Percentiles rank a stretch among this genome's conserved stretches.
These are phyloP conservation scores for Pipistrellus kuhlii DNA, from an alignment of 2,797 vertebrate species.

Conservation along the genomic window DNA sequence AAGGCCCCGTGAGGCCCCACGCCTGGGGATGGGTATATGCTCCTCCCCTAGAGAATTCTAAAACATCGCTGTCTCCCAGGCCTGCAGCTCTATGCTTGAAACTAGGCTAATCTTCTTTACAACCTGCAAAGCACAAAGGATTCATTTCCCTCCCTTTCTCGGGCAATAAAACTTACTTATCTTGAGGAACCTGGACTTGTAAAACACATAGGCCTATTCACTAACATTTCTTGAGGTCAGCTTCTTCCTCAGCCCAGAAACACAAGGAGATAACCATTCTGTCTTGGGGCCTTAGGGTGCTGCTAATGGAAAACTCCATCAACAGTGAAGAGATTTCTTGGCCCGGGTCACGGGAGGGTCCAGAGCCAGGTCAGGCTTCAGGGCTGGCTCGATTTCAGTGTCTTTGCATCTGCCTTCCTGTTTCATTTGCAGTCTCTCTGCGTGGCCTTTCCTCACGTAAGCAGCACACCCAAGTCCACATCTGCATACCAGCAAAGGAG, in stretches of 20 bases:
- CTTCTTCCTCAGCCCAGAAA: slow-evolving; percentile 23
- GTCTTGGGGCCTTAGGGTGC: not conserved
- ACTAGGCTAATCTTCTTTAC: slow-evolving; percentile 56
- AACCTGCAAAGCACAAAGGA: slow-evolving; percentile 61
- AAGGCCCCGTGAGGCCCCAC: fast-evolving
- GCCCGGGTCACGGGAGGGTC: not conserved
- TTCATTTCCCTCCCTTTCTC: slow-evolving; percentile 6
- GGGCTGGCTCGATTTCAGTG: not conserved
- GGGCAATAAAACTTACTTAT: slow-evolving; percentile 36
- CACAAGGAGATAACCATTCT: slow-evolving; percentile 5
- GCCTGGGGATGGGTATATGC: not conserved
- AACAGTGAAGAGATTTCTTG: slow-evolving; percentile 18
- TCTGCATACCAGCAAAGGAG: not conserved
- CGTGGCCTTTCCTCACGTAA: not conserved
- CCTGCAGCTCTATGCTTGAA: not conserved
- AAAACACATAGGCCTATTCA: slow-evolving; percentile 61
- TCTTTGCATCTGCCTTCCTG: not conserved
- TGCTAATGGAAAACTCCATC: slow-evolving; percentile 49
- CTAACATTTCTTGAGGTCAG: slow-evolving; percentile 39
- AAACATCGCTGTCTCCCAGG: not conserved
- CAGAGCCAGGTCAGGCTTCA: not conserved
- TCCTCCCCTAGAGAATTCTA: not conserved
- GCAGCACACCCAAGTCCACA: not conserved
- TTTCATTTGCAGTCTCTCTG: not conserved
- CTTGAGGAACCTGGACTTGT: slow-evolving; percentile 55